Conservation (phyloP, 30 jellyfish, hydroid and myxozoan genomes). For the Aurelia aurita region DNA sequence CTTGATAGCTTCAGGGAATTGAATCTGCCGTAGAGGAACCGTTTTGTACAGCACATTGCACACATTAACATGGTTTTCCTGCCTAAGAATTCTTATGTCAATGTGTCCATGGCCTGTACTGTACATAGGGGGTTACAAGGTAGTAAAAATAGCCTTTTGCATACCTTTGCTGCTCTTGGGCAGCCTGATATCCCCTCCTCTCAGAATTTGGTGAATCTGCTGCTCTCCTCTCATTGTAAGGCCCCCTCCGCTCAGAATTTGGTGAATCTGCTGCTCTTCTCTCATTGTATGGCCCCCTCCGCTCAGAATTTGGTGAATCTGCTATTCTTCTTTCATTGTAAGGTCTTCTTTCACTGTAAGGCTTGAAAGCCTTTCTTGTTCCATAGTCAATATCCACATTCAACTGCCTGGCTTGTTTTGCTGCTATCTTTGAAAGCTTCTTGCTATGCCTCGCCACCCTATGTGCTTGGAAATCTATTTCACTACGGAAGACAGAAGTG, state of each 20-base stretch:
- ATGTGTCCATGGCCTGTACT: too few relatives aligned
- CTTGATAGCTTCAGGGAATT: too few relatives aligned
- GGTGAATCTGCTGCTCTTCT: neutral
- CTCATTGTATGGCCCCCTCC: constrained; percentile 13
- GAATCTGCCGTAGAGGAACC: too few relatives aligned
- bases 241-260: constrained; percentile 7
- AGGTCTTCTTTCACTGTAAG: too few relatives aligned
- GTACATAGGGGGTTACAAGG: too few relatives aligned
- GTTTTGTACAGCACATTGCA: too few relatives aligned
- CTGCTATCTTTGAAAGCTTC: constrained; percentile 78
- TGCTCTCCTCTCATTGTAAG: neutral
- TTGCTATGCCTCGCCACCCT: constrained; percentile 82
- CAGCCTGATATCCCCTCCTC: neutral
- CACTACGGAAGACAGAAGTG: constrained; percentile 90
- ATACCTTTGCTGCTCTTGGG: constrained; percentile 1
- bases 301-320: neutral
- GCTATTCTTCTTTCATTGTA: constrained; percentile 1
- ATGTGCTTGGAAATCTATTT: constrained; percentile 94
- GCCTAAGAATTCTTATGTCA: too few relatives aligned
- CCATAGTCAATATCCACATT: constrained; percentile 85
- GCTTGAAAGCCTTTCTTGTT: constrained; percentile 31
- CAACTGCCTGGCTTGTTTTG: constrained; percentile 86
- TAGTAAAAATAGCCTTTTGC: too few relatives aligned
- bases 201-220: neutral
- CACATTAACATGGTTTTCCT: too few relatives aligned